These are phyloP conservation scores for Emydocephalus ijimae DNA, from an alignment of 2,113 vertebrate species.

Conservation along the genomic window DNA sequence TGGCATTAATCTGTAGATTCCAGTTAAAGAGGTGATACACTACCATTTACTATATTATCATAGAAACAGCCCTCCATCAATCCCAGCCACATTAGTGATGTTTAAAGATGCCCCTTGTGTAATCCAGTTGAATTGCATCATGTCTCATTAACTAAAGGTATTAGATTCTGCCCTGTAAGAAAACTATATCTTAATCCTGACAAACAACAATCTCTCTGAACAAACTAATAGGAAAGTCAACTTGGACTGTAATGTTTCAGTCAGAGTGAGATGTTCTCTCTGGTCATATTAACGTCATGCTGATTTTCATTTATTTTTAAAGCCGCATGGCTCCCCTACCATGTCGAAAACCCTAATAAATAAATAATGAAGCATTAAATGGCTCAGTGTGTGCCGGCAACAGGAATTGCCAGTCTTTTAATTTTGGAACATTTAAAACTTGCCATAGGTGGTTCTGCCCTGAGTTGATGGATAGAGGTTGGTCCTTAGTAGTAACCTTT, in stretches of 20 bases:
- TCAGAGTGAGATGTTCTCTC: slow-evolving; percentile 56
- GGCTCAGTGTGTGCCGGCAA: slow-evolving; percentile 20
- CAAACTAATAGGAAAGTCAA: slow-evolving; percentile 43
- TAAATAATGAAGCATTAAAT: slow-evolving; percentile 50
- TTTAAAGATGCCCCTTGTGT: not conserved
- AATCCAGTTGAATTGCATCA: not conserved
- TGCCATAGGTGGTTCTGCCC: slow-evolving; percentile 18
- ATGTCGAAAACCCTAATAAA: slow-evolving; percentile 54
- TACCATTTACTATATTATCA: not conserved
- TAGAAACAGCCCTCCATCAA: not conserved
- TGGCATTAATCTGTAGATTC: not conserved
- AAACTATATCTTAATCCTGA: slow-evolving; percentile 44
- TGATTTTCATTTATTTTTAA: slow-evolving; percentile 63
- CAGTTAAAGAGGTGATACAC: not conserved
- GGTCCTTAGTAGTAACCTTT: slow-evolving; percentile 29
- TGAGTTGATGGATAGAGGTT: not conserved
- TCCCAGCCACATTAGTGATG: not conserved
- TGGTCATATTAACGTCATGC: slow-evolving; percentile 60
- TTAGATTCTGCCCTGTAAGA: not conserved
- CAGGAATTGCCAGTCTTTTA: slow-evolving; percentile 45
- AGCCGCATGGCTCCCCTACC: slow-evolving; percentile 36
- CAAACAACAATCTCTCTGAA: slow-evolving; percentile 44
- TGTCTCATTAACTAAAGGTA: not conserved
- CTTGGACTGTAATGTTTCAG: slow-evolving; percentile 55
- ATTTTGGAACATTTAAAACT: slow-evolving; percentile 48